Percentiles rank a stretch among this genome's conserved stretches.
Conservation (phyloP, 2,113 vertebrate species). For the Morone saxatilis region DNA sequence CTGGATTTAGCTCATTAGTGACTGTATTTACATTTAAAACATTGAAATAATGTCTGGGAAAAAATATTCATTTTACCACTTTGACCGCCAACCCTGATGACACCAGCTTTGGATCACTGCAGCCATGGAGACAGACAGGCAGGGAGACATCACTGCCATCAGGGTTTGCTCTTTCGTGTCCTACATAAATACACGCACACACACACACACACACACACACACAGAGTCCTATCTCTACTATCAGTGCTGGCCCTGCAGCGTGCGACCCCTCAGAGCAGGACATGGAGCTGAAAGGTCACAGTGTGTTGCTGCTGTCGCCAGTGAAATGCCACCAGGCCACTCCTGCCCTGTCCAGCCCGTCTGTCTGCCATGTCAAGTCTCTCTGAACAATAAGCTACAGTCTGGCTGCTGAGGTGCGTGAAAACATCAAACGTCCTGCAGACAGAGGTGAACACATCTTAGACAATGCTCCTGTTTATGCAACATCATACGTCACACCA, state of each 20-base stretch:
- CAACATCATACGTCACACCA: background rate
- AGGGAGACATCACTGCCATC: constrained; percentile 39
- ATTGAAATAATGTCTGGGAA: too few relatives aligned
- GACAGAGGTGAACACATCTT: constrained; percentile 24
- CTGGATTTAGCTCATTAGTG: too few relatives aligned
- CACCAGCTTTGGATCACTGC: constrained; percentile 47
- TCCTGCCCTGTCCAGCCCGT: constrained; percentile 22
- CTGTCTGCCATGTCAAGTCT: constrained; percentile 33
- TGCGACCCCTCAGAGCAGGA: constrained; percentile 36
- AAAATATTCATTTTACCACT: background rate
- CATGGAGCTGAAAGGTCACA: constrained; percentile 68
- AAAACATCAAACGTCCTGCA: constrained; percentile 43
- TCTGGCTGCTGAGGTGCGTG: constrained; percentile 37
- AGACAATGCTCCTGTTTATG: constrained; percentile 58
- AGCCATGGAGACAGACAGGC: constrained; percentile 51
- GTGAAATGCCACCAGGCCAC: constrained; percentile 60
- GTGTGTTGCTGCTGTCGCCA: constrained; percentile 58
- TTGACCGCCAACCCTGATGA: constrained; percentile 10
- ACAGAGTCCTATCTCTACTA: constrained; percentile 49
- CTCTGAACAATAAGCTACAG: constrained; percentile 53
- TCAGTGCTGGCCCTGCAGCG: constrained; percentile 48
- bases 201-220: constrained; percentile 49
- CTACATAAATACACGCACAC: constrained; percentile 41
- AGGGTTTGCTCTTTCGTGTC: constrained; percentile 49
- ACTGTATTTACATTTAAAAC: too few relatives aligned